phyloP scores from a whole-genome alignment of 2,113 vertebrate species.

The Zootoca vivipara region DNA sequence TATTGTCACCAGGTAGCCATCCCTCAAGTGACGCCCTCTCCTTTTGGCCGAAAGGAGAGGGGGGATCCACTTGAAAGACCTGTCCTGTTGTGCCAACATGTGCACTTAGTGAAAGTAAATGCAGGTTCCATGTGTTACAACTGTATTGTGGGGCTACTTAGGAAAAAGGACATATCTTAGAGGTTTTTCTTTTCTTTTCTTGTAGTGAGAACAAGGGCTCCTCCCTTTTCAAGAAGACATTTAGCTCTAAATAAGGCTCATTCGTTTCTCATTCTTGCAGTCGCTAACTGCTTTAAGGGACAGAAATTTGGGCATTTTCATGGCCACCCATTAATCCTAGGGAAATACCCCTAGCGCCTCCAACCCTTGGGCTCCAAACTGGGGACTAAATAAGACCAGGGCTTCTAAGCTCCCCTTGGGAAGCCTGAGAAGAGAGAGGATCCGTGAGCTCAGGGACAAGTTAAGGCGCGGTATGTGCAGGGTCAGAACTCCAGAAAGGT shows the following conservation, averaged over 20 bases:
- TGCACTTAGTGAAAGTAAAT: not conserved
- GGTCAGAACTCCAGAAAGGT: conserved; percentile 73
- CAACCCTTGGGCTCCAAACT: not conserved
- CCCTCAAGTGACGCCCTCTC: not conserved
- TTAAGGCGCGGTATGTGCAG: conserved; percentile 67
- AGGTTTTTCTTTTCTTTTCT: not conserved
- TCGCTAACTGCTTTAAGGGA: not conserved
- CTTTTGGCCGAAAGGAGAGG: not conserved
- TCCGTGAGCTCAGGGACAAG: not conserved
- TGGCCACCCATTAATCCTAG: not conserved
- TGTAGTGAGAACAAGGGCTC: not conserved
- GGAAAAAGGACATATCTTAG: not conserved
- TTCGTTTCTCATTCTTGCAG: not conserved
- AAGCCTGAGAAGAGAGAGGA: conserved; percentile 1
- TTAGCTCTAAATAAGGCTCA: not conserved
- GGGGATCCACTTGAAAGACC: not conserved
- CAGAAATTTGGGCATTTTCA: not conserved
- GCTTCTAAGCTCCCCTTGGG: conserved; percentile 1
- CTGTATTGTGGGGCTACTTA: not conserved
- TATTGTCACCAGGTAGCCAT: not conserved
- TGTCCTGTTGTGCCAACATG: not conserved
- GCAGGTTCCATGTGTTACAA: not conserved
- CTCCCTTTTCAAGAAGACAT: not conserved
- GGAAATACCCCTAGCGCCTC: not conserved
- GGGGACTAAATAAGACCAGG: not conserved